These are phyloP conservation scores for Nasonia vitripennis DNA, from an alignment of 1,140 invertebrate species.

Conservation along the genomic window DNA sequence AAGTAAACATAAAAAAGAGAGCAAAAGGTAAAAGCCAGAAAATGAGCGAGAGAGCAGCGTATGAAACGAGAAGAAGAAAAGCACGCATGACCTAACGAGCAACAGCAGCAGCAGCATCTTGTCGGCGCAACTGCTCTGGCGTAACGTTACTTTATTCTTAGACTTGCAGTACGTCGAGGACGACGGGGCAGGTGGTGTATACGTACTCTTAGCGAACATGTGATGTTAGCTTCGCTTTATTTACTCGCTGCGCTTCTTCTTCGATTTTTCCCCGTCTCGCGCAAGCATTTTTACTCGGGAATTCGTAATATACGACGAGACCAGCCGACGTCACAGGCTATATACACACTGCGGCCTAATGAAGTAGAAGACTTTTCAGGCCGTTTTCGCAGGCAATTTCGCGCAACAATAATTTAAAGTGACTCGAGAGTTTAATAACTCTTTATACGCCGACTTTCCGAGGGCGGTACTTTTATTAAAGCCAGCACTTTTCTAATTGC, in stretches of 20 bases:
- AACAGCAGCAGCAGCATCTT: constrained; percentile 67
- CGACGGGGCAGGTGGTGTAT: constrained; percentile 66
- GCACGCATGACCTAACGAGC: constrained; percentile 63
- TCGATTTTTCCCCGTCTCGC: neutral
- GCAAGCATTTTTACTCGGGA: neutral
- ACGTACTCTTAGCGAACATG: neutral
- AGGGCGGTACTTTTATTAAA: constrained; percentile 26
- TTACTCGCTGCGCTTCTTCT: neutral
- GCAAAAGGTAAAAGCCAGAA: neutral
- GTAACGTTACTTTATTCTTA: constrained; percentile 59
- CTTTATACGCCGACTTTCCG: constrained; percentile 8
- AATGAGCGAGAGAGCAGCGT: neutral
- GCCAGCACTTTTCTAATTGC: constrained; percentile 11
- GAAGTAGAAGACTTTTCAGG: constrained; percentile 41
- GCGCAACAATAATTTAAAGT: constrained; percentile 46
- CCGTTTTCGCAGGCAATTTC: constrained; percentile 38
- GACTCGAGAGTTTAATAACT: constrained; percentile 41
- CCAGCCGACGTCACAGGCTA: neutral
- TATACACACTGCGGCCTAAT: constrained; percentile 18
- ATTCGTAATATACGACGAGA: constrained; percentile 36
- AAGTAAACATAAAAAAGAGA: constrained; percentile 22
- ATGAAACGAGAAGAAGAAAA: constrained; percentile 46
- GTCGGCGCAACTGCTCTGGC: constrained; percentile 59
- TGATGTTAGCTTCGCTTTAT: constrained; percentile 11
- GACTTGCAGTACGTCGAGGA: constrained; percentile 57